A percentile compares a stretch with the other conserved stretches of the same genome.
phyloP scores from a whole-genome alignment of 1,140 invertebrate genomes.

The Drosophila pectinifera region DNA sequence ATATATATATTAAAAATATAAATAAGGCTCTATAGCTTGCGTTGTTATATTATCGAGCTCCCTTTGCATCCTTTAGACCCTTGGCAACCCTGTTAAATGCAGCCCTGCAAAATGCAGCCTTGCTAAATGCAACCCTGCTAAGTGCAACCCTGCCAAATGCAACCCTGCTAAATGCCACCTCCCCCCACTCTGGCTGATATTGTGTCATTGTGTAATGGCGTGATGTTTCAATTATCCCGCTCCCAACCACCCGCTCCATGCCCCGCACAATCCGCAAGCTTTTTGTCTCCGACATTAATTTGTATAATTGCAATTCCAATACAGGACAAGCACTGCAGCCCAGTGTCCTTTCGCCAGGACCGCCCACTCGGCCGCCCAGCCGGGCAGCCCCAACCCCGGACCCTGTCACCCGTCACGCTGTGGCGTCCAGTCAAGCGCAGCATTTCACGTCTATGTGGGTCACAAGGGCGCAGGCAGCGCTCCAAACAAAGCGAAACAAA shows the following conservation, averaged over 20 bases:
- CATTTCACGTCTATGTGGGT: constrained; percentile 59
- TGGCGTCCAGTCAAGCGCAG: constrained; percentile 53
- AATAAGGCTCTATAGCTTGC: too few species aligned
- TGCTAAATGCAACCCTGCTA: constrained; percentile 4
- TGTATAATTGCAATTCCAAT: constrained; percentile 73
- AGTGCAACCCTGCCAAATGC: constrained; percentile 3
- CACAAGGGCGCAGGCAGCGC: constrained; percentile 34
- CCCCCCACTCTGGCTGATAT: background rate
- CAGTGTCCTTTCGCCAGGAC: constrained; percentile 13
- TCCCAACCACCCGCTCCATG: background rate
- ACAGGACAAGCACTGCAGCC: constrained; percentile 33
- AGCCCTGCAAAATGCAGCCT: constrained; percentile 1
- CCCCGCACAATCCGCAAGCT: constrained; percentile 52
- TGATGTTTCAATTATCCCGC: constrained; percentile 45
- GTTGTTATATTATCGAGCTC: too few species aligned
- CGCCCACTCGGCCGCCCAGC: background rate
- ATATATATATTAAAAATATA: too few species aligned
- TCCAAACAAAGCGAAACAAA: constrained; percentile 16
- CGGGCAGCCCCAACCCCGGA: background rate
- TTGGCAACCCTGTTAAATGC: background rate
- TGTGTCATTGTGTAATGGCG: constrained; percentile 45
- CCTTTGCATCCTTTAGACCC: too few species aligned
- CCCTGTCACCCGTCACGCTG: constrained; percentile 11
- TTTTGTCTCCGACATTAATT: constrained; percentile 70
- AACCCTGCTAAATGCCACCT: constrained; percentile 1